Conservation (phyloP, 2,113 vertebrate genomes). For the Cercocebus atys region DNA sequence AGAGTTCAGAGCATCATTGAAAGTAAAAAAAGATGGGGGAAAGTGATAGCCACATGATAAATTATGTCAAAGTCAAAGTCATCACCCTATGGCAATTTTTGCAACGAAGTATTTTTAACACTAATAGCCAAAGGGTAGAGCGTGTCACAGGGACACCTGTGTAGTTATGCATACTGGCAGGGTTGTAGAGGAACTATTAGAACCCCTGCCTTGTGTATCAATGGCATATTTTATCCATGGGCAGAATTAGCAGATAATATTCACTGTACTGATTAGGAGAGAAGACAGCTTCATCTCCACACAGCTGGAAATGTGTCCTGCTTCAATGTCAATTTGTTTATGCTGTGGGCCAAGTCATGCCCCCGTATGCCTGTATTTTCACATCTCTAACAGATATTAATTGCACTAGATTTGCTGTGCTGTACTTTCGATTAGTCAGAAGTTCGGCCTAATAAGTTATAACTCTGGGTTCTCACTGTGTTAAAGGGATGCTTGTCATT, state of each 20-base stretch:
- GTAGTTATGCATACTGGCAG: constrained; percentile 26
- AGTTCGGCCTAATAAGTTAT: not conserved
- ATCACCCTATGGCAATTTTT: constrained; percentile 15
- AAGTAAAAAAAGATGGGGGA: not conserved
- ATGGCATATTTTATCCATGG: not conserved
- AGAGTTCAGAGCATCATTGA: constrained; percentile 64
- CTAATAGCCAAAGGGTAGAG: not conserved
- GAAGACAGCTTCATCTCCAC: not conserved
- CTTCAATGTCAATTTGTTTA: not conserved
- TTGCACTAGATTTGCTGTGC: not conserved
- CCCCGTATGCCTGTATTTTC: not conserved
- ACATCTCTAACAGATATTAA: not conserved
- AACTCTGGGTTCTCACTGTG: not conserved
- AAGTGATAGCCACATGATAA: constrained; percentile 40
- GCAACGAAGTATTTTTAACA: constrained; percentile 72
- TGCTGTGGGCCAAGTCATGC: not conserved
- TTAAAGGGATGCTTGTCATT: not conserved
- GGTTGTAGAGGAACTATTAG: not conserved
- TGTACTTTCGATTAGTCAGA: not conserved
- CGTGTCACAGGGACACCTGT: not conserved
- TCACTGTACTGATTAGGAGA: not conserved
- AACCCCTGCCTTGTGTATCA: not conserved
- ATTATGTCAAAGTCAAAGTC: constrained; percentile 68
- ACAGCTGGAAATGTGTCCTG: not conserved
- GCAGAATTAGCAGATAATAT: not conserved